These are phyloP conservation scores for Cybosia mesomella DNA, from an alignment of 2,888 invertebrate species.

Conservation along the genomic window DNA sequence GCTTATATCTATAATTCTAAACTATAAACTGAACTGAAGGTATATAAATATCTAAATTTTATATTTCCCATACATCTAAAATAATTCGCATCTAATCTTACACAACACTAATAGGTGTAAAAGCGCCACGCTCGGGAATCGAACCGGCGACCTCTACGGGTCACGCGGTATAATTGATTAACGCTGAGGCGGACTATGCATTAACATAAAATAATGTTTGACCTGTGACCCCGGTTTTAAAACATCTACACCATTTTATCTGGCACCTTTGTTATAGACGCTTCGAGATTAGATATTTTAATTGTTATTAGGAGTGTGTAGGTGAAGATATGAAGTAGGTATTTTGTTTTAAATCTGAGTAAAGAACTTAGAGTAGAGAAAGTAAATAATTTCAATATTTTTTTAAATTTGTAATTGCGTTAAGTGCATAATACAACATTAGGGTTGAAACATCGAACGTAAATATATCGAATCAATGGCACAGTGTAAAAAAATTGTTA, in stretches of 20 bases:
- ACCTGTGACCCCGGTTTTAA: conserved; percentile 81
- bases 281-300: conserved; percentile 26
- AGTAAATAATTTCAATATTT: no score
- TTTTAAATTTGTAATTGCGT: not conserved
- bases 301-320: conserved; percentile 14
- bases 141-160: conserved; percentile 75
- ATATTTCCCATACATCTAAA: conserved; percentile 16
- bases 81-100: conserved; percentile 58
- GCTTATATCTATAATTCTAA: no score
- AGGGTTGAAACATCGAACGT: no score
- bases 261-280: conserved; percentile 54
- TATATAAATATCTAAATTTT: not conserved
- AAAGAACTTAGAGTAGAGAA: not conserved
- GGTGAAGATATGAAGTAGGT: not conserved
- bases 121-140: conserved; percentile 67
- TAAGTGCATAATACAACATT: no score
- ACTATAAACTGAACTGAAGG: no score
- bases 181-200: conserved; percentile 77
- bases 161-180: conserved; percentile 85
- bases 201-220: conserved; percentile 86
- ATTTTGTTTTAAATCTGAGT: not conserved
- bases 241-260: conserved; percentile 72
- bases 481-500: no score
- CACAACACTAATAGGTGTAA: conserved; percentile 74
- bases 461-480: no score